Evolutionary conservation across 2,888 invertebrate genomes (phyloP).

Genomic region (Mycalesis mineus): DNA sequence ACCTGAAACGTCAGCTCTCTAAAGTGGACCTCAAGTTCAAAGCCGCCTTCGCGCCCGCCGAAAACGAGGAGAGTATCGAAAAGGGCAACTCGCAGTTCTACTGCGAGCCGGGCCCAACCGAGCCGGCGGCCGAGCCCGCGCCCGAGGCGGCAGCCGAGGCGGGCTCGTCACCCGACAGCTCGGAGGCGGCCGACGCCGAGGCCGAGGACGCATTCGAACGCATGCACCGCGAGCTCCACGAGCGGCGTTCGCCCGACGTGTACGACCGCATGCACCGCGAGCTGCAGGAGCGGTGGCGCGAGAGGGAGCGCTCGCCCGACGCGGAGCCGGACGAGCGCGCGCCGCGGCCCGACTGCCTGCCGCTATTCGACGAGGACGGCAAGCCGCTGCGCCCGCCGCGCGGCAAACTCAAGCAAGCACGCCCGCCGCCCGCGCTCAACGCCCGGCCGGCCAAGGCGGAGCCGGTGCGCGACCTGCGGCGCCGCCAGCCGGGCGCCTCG

Average conservation of each 20-base stretch:
- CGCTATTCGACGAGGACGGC: slow-evolving; percentile 67
- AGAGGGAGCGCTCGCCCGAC: slow-evolving; percentile 51
- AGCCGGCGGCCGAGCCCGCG: slow-evolving; percentile 43
- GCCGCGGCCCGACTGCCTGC: slow-evolving; percentile 81
- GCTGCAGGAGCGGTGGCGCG: slow-evolving; percentile 67
- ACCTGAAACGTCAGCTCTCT: slow-evolving; percentile 88
- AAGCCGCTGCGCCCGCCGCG: slow-evolving; percentile 68
- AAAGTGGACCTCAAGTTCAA: slow-evolving; percentile 87
- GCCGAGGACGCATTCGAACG: slow-evolving; percentile 63
- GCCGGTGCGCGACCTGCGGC: slow-evolving; percentile 75
- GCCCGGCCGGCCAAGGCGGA: slow-evolving; percentile 80
- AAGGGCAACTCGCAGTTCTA: slow-evolving; percentile 64
- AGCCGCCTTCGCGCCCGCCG: slow-evolving; percentile 78
- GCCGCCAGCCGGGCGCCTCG: slow-evolving; percentile 65
- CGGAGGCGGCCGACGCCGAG: slow-evolving; percentile 35
- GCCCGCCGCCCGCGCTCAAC: slow-evolving; percentile 87
- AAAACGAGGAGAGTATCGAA: slow-evolving; percentile 48
- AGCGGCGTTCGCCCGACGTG: slow-evolving; percentile 51
- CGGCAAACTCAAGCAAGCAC: slow-evolving; percentile 48
- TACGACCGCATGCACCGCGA: slow-evolving; percentile 67
- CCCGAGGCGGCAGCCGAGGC: slow-evolving; percentile 43
- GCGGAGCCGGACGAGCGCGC: slow-evolving; percentile 39
- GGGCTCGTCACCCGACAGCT: slow-evolving; percentile 41
- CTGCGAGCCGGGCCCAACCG: slow-evolving; percentile 48
- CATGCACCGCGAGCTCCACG: slow-evolving; percentile 63